Evolutionary conservation across 2,797 vertebrate genomes (phyloP).

Genomic region (Mastacembelus armatus): DNA sequence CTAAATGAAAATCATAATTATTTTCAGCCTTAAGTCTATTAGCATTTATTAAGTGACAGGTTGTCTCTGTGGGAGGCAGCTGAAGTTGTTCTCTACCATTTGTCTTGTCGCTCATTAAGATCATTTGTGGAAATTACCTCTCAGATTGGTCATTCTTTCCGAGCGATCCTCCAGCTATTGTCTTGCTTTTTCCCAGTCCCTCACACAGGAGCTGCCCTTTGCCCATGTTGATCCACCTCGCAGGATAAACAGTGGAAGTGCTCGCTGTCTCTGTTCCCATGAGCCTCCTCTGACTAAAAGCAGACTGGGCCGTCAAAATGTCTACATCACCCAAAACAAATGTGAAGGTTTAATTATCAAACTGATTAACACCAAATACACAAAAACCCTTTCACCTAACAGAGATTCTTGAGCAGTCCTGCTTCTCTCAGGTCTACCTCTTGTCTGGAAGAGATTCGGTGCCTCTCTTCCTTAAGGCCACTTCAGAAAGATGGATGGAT

Average conservation of each 20-base stretch:
- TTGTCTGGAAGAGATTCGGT: background rate
- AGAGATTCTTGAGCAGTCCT: background rate
- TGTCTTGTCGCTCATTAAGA: constrained; percentile 10
- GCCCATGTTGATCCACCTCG: constrained; percentile 1
- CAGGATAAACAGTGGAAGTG: constrained; percentile 41
- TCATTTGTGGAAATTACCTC: background rate
- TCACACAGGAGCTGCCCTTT: constrained; percentile 14
- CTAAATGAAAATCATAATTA: too few species aligned
- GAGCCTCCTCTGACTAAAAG: constrained; percentile 27
- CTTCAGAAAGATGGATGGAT: background rate
- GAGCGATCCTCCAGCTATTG: constrained; percentile 11
- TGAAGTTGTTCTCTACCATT: background rate
- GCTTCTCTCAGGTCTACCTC: background rate
- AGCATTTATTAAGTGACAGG: background rate
- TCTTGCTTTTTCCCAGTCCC: background rate
- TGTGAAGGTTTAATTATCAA: constrained; percentile 29
- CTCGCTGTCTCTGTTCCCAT: constrained; percentile 5
- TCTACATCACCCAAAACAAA: constrained; percentile 39
- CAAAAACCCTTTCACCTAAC: background rate
- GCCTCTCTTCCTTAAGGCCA: background rate
- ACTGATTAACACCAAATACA: constrained; percentile 4
- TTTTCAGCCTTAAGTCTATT: too few species aligned
- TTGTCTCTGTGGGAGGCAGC: background rate
- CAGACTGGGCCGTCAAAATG: constrained; percentile 46
- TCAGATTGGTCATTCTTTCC: background rate